Conservation (phyloP, 2,113 vertebrate species). For the Chascanopsetta lugubris region DNA sequence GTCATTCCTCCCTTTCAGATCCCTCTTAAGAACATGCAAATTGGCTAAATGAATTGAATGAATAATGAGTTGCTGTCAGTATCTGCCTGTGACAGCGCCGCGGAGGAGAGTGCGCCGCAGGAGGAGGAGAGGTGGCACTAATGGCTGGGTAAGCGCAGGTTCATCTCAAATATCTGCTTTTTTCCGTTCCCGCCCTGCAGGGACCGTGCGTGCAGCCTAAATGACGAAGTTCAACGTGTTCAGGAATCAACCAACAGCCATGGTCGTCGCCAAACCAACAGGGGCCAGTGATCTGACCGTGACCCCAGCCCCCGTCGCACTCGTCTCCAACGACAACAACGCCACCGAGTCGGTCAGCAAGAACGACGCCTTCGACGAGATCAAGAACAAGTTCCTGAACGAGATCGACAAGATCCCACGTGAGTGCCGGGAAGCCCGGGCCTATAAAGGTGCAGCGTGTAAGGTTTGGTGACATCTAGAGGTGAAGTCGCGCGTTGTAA, state of each 20-base stretch:
- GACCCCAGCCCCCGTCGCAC: slow-evolving; percentile 72
- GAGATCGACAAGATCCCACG: slow-evolving; percentile 93
- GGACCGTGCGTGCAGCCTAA: slow-evolving; percentile 73
- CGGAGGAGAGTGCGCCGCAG: not conserved
- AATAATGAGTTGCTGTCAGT: not conserved
- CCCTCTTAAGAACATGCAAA: not conserved
- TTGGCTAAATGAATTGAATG: not conserved
- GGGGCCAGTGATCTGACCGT: slow-evolving; percentile 75
- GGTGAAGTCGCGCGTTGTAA: too few relatives aligned
- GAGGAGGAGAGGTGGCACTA: not conserved
- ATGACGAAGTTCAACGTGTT: slow-evolving; percentile 86
- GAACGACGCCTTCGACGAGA: slow-evolving; percentile 87
- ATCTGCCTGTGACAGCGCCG: not conserved
- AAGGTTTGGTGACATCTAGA: too few relatives aligned
- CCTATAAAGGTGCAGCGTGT: too few relatives aligned
- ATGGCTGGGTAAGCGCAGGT: not conserved
- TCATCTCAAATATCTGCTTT: not conserved
- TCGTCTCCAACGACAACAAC: slow-evolving; percentile 85
- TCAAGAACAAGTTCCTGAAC: slow-evolving; percentile 94
- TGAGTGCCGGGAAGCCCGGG: slow-evolving; percentile 87
- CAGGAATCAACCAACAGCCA: slow-evolving; percentile 85
- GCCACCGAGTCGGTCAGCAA: slow-evolving; percentile 83
- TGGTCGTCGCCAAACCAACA: slow-evolving; percentile 76
- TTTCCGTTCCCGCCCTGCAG: slow-evolving; percentile 39
- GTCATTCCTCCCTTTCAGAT: not conserved